Evolutionary conservation across 2,888 invertebrate genomes (phyloP).

Genomic region (Drosophila siamana): DNA sequence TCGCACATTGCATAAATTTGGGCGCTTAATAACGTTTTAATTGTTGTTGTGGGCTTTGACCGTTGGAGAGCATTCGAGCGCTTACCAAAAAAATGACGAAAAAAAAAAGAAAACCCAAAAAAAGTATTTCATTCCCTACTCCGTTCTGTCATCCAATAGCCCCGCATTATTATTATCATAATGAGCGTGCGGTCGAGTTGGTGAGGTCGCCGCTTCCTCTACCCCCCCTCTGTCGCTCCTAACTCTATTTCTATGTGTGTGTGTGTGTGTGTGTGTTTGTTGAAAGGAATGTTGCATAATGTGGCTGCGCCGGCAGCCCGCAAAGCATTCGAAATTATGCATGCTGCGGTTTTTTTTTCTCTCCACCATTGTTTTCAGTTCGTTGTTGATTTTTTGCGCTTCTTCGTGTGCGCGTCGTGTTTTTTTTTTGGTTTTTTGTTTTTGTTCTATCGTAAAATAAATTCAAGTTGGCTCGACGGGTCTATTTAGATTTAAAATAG

Average conservation of each 20-base stretch:
- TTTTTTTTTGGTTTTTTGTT: slow-evolving; percentile 6
- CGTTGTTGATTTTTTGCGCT: slow-evolving; percentile 25
- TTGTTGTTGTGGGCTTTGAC: slow-evolving; percentile 79
- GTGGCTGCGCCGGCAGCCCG: slow-evolving; percentile 55
- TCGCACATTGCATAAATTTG: slow-evolving; percentile 71
- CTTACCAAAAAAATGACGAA: slow-evolving; percentile 38
- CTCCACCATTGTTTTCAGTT: slow-evolving; percentile 44
- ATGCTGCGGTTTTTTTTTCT: slow-evolving; percentile 59
- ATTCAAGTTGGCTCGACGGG: slow-evolving; percentile 65
- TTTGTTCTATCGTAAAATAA: slow-evolving; percentile 53
- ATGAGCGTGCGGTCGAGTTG: slow-evolving; percentile 68
- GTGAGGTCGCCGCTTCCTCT: neutral
- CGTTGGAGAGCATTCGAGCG: slow-evolving; percentile 21
- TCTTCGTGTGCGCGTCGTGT: neutral
- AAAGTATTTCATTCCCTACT: neutral
- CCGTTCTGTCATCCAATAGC: slow-evolving; percentile 6
- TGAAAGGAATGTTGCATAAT: slow-evolving; percentile 76
- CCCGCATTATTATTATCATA: slow-evolving; percentile 76
- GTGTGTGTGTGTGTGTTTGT: slow-evolving; percentile 39
- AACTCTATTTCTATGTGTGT: too few species aligned
- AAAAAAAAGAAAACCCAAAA: neutral
- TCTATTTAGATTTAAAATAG: slow-evolving; percentile 78
- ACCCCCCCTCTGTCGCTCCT: neutral
- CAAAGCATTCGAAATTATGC: slow-evolving; percentile 74
- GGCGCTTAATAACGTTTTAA: slow-evolving; percentile 79